Conservation (phyloP, 2,113 vertebrate genomes). For the Phasianus colchicus region DNA sequence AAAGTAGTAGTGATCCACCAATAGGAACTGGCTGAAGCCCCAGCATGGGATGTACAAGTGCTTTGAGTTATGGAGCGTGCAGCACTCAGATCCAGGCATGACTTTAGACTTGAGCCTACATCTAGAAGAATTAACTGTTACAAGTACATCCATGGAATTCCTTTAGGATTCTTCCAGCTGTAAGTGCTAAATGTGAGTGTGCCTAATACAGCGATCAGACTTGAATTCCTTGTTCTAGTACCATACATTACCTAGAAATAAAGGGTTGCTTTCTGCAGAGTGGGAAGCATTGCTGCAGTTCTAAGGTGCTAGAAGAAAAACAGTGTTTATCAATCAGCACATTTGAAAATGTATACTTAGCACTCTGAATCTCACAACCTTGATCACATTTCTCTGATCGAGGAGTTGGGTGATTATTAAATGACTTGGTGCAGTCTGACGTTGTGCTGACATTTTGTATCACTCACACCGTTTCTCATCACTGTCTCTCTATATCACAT, state of each 20-base stretch:
- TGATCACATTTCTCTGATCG: background rate
- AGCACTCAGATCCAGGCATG: background rate
- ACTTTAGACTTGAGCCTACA: background rate
- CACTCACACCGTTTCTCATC: background rate
- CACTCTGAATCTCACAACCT: background rate
- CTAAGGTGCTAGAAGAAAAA: background rate
- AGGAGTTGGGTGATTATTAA: background rate
- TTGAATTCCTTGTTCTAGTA: background rate
- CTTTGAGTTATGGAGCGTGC: background rate
- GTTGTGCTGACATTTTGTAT: background rate
- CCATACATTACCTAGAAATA: background rate
- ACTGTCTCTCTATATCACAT: background rate
- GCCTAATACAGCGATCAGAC: background rate
- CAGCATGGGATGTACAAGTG: background rate
- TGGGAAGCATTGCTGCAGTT: background rate
- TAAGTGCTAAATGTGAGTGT: background rate
- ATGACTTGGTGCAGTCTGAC: background rate
- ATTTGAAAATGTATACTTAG: background rate
- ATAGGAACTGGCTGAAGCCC: background rate
- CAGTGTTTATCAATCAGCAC: background rate
- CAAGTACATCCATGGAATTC: background rate
- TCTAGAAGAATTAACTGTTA: slow-evolving; percentile 15
- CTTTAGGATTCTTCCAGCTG: background rate
- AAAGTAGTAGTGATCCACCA: background rate
- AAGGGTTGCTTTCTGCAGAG: background rate